These are phyloP conservation scores for Crambe crambe DNA, from an alignment of 37 sponge, comb jelly and placozoan species.

Conservation along the genomic window DNA sequence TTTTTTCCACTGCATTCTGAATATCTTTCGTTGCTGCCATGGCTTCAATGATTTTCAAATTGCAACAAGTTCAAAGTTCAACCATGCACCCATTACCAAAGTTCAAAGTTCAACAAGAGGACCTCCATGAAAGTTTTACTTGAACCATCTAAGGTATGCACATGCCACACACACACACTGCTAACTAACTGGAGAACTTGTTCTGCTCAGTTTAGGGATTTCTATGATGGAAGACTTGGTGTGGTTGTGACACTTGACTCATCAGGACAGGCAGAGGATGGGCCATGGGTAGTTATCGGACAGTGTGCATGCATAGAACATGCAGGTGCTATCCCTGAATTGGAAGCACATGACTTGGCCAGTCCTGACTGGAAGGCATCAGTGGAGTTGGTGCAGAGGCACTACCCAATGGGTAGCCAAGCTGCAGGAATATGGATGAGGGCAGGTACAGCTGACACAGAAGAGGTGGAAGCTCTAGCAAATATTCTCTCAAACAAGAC, in stretches of 20 bases:
- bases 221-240: background rate
- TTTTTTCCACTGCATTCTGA: constrained; percentile 41
- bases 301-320: constrained; percentile 13
- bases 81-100: too few species aligned
- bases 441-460: background rate
- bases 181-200: background rate
- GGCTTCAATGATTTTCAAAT: background rate
- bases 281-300: constrained; percentile 23
- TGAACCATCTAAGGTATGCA: constrained; percentile 20
- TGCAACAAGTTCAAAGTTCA: constrained; percentile 6
- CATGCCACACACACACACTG: too few species aligned
- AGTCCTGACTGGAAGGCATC: constrained; percentile 44
- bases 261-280: background rate
- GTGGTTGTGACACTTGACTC: constrained; percentile 4
- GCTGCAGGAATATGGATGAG: constrained; percentile 38
- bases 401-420: constrained; percentile 27
- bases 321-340: background rate
- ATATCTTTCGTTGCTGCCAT: background rate
- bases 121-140: constrained; percentile 6
- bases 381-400: background rate
- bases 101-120: too few species aligned
- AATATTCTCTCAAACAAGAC: constrained; percentile 9
- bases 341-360: background rate
- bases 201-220: background rate
- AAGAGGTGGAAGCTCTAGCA: background rate